phyloP scores from a whole-genome alignment of 2,797 vertebrate genomes.

The Silurus lanzhouensis region DNA sequence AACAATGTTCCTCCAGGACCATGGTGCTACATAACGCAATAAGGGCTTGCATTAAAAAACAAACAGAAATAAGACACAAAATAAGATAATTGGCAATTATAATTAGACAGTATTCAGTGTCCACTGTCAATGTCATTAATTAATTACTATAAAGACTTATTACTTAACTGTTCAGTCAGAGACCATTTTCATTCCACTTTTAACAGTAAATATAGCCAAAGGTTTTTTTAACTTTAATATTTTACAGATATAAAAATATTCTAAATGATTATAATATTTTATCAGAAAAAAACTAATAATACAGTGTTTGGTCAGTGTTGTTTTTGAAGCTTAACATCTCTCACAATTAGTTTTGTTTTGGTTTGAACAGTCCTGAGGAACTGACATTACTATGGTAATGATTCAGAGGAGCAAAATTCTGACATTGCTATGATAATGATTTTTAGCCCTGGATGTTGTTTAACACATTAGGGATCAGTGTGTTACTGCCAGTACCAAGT shows the following conservation, averaged over 20 bases:
- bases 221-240: too few relatives aligned
- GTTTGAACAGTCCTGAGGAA: not conserved
- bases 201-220: too few relatives aligned
- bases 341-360: not conserved
- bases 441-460: not conserved
- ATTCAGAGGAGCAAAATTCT: not conserved
- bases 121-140: not conserved
- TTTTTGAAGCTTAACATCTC: not conserved
- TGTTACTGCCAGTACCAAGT: not conserved
- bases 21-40: not conserved
- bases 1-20: too few relatives aligned
- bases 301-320: not conserved
- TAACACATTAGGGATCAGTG: not conserved
- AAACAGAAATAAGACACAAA: not conserved
- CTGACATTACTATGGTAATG: not conserved
- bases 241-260: too few relatives aligned
- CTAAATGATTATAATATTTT: too few relatives aligned
- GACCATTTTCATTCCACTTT: not conserved
- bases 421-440: not conserved
- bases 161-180: not conserved
- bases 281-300: too few relatives aligned
- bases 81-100: not conserved
- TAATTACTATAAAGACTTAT: not conserved
- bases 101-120: not conserved
- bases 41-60: not conserved